Percentiles rank a stretch among this genome's conserved stretches.
These are phyloP conservation scores for Melinaea marsaeus DNA, from an alignment of 2,888 invertebrate species.

Conservation along the genomic window DNA sequence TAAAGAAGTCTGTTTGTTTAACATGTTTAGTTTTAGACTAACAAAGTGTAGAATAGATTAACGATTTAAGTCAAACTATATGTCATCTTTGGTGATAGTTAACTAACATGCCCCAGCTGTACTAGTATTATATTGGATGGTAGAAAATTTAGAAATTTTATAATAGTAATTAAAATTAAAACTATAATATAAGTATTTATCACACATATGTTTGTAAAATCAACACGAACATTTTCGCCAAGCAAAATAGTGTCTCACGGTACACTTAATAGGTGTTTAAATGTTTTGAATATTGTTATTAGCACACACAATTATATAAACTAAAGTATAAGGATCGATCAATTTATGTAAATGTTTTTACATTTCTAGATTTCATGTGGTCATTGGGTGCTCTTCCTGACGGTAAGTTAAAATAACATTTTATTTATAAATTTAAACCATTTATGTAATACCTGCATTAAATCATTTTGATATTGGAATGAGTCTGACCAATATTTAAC, in stretches of 20 bases:
- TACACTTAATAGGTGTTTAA: conserved; percentile 50
- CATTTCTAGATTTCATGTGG: conserved; percentile 98
- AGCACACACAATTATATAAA: conserved; percentile 55
- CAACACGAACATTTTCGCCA: conserved; percentile 61
- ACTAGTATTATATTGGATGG: conserved; percentile 55
- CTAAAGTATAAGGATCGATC: conserved; percentile 72
- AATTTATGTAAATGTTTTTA: conserved; percentile 79
- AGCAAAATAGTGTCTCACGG: conserved; percentile 78
- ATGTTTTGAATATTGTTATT: conserved; percentile 37
- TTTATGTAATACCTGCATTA: conserved; percentile 51
- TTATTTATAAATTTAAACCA: conserved; percentile 60
- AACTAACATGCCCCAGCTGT: conserved; percentile 70
- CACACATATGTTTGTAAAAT: conserved; percentile 52
- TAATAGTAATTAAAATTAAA: conserved; percentile 52
- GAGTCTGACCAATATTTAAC: conserved; percentile 23
- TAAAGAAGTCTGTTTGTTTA: conserved; percentile 76
- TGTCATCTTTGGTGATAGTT: conserved; percentile 49
- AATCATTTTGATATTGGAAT: conserved; percentile 38
- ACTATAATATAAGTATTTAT: conserved; percentile 47
- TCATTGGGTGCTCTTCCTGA: conserved; percentile 98
- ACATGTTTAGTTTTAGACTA: conserved; percentile 77
- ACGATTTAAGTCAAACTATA: conserved; percentile 55
- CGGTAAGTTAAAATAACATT: conserved; percentile 84
- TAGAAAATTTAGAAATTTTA: conserved; percentile 58
- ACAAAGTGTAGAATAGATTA: conserved; percentile 75